Evolutionary conservation across 2,113 vertebrate species (phyloP), one percentile per base, ranked within the genome.

Genomic region (Plecotus auritus): DNA sequence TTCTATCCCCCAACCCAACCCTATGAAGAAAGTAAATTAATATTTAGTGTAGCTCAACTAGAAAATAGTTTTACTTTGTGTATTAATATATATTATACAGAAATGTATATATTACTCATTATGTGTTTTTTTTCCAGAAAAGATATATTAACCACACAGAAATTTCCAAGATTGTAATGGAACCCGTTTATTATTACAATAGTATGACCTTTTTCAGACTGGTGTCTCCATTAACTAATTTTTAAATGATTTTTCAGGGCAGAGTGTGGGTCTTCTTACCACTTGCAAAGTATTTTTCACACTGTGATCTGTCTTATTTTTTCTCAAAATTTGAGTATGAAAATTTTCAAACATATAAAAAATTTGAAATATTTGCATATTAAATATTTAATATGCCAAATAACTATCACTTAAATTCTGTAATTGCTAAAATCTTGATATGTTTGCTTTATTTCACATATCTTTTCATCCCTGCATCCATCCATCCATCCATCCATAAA

Each of bases 1-100:
- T 76, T 80, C 42, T 82, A 3, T 51, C 13, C 11, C 45, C 82
- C 16, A 66, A 37, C 40, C 49, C 14, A 5, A 70, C 5, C 45
- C 49, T 74, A 35, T 90, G 45, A 95, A 86, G 37, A 91, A 82
- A 85, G 66, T 70, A 49, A 85, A 83, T 92, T 85, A 88, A 89
- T 88, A 51, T 66, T 88, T 91, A 91, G 54, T 80, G 13, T 49
- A 88, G 4, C 40, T 67, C 51, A 73, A 42, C 64, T 80, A 59
- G 28, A 84, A 94, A 74, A 74, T 67, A 83, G 16, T 76, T 96
- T 22, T 81, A 59, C 18, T 90, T 23, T 92, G 59, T 93, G 16
- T 85, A 47, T 54, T 23, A 93, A 72, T 81, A 40, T 40, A 81
- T 72, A 32, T 74, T 40, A 61, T 81, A 81, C 3, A 85, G 16